Conservation (phyloP, 2,797 vertebrate species). For the Coregonus suidteri region DNA sequence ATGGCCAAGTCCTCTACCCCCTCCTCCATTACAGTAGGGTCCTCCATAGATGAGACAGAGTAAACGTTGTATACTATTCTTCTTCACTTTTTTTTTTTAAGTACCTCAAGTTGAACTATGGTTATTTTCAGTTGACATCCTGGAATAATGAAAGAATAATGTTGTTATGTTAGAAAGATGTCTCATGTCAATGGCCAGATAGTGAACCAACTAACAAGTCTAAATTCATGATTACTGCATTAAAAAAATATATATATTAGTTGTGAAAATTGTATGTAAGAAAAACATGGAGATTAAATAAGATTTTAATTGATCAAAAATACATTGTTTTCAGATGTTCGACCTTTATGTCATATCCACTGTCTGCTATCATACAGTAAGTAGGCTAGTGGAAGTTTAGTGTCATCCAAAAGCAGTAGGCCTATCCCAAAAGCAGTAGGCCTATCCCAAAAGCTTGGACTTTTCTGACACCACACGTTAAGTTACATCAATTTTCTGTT, state of each 20-base stretch:
- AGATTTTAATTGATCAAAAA: neutral
- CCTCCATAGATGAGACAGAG: constrained; percentile 44
- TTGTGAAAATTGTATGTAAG: neutral
- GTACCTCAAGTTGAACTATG: constrained; percentile 30
- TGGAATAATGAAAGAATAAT: constrained; percentile 3
- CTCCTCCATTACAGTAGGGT: constrained; percentile 22
- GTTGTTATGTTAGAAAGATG: neutral
- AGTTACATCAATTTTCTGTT: no score
- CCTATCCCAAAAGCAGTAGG: no score
- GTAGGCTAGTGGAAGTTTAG: no score
- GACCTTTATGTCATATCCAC: neutral
- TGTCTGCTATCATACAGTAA: neutral
- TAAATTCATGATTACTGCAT: neutral
- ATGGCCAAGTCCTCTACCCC: constrained; percentile 16
- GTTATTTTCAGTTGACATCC: constrained; percentile 43
- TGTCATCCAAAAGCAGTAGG: no score
- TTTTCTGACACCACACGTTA: no score
- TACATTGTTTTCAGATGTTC: neutral
- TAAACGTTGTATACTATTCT: neutral
- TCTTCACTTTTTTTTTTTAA: neutral
- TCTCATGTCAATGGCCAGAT: neutral
- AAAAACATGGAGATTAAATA: no score
- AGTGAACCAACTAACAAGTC: neutral
- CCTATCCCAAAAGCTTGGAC: no score
- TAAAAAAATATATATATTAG: neutral